A percentile compares a stretch with the other conserved stretches of the same genome.
Evolutionary conservation across 2,797 vertebrate species (phyloP).

Genomic region (Muraenolepis orangiensis): DNA sequence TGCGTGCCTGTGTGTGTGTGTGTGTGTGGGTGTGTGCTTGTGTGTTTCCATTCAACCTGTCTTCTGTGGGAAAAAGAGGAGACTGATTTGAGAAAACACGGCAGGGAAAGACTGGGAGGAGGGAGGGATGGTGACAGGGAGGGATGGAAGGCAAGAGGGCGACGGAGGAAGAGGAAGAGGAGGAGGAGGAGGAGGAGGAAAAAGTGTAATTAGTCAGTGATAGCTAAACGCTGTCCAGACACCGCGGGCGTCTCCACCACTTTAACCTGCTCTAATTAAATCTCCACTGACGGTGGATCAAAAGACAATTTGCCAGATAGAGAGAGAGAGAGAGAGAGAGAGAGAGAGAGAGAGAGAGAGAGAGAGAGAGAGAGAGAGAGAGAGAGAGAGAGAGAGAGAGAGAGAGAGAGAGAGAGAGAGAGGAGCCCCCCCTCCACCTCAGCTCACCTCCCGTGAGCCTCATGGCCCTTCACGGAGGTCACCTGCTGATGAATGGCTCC

Average conservation of each 20-base stretch:
- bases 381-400: no score
- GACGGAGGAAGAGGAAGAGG: conserved; percentile 7
- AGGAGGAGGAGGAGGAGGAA: conserved; percentile 26
- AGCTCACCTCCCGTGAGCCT: background rate
- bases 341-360: background rate
- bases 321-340: background rate
- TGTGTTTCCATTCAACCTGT: background rate
- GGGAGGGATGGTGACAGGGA: background rate
- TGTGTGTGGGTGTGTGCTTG: background rate
- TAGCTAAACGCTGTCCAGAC: conserved; percentile 33
- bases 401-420: no score
- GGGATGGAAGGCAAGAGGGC: background rate
- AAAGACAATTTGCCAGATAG: conserved; percentile 8
- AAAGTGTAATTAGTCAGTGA: conserved; percentile 53
- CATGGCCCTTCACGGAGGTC: background rate
- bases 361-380: background rate
- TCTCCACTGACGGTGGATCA: conserved; percentile 30
- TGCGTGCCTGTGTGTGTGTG: background rate
- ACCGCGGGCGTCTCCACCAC: conserved; percentile 2
- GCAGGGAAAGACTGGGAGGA: background rate
- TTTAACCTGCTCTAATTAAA: conserved; percentile 10
- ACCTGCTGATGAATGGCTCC: background rate
- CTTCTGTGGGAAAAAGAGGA: background rate
- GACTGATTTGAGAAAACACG: background rate
- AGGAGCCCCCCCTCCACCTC: background rate